Evolutionary conservation across 2,888 invertebrate genomes (phyloP), one percentile per base, ranked within the genome.

Genomic region (Lepidocyrtinus sp.): DNA sequence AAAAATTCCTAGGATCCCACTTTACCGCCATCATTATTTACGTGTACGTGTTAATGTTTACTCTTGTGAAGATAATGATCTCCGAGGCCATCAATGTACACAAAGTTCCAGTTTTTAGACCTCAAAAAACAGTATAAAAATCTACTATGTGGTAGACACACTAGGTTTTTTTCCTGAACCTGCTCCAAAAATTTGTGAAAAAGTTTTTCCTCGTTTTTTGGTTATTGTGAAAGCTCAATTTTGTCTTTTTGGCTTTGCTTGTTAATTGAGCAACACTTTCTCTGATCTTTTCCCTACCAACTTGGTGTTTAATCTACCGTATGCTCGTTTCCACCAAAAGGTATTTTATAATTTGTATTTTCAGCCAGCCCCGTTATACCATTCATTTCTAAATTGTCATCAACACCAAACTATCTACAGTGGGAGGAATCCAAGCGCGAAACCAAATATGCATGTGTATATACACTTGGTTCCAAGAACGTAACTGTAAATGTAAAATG

Each of bases 301-400:
- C 36, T 50, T 50, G 12, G 50, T 50, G 50, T 17, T 50, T 50
- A 50, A 50, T 50, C 15, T 50, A 50, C 50, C 50, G 50, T 50
- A 12, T n/a, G 50, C 50, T 50, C 50, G 50, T 50, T 50, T 50
- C 36, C 36, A 50, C 5, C 50, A 36, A 12, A 7, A 50, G 50
- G 15, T 50, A 7, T 50, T 50, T 50, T 7, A 50, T 21, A 45
- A 24, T 9, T 59, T 55, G 24, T 24, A 59, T 19, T 64, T 63
- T 63, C 22, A 77, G 17, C 72, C 65, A 72, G 62, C 71, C 25
- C 71, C 77, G 72, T 67, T 72, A 72, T 76, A 71, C 70, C 76
- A 76, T 76, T 71, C 70, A 71, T 25, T 62, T 22, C 46, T 72
- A 67, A 67, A 77, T 77, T 72, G 72, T 77, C 77, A 72, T 71